Evolutionary conservation across 2,797 vertebrate species (phyloP).

Genomic region (Spea hammondii): DNA sequence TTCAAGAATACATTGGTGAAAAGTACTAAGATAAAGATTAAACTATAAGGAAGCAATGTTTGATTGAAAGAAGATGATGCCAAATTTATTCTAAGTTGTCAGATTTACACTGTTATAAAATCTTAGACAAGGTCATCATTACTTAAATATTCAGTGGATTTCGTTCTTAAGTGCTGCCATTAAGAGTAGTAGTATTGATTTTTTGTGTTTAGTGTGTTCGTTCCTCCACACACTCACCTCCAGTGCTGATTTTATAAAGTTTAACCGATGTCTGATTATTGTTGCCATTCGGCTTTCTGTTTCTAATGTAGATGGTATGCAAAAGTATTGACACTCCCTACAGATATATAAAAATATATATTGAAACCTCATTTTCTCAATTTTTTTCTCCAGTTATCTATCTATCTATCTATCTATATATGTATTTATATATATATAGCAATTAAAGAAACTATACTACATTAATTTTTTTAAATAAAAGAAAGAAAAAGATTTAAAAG

Average conservation of each 20-base stretch:
- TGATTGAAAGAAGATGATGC: background rate
- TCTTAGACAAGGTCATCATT: slow-evolving; percentile 17
- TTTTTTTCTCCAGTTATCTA: too few relatives aligned
- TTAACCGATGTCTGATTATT: too few relatives aligned
- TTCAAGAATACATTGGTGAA: background rate
- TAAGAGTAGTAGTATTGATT: slow-evolving; percentile 28
- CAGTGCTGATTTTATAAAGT: background rate
- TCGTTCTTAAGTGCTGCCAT: slow-evolving; percentile 20
- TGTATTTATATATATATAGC: too few relatives aligned
- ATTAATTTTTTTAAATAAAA: background rate
- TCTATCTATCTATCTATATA: too few relatives aligned
- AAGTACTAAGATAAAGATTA: background rate
- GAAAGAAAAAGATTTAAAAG: too few relatives aligned
- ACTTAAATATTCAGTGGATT: slow-evolving; percentile 13
- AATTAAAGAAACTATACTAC: too few relatives aligned
- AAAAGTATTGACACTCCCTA: too few relatives aligned
- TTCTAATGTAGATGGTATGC: too few relatives aligned
- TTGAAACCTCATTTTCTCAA: too few relatives aligned
- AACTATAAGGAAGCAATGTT: background rate
- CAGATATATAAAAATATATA: too few relatives aligned
- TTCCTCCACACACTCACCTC: background rate
- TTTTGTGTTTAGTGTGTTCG: background rate
- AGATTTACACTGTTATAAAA: slow-evolving; percentile 13
- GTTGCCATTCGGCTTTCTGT: too few relatives aligned
- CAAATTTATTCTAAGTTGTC: background rate